Evolutionary conservation across 2,113 vertebrate species (phyloP).

Genomic region (Stegastes partitus): DNA sequence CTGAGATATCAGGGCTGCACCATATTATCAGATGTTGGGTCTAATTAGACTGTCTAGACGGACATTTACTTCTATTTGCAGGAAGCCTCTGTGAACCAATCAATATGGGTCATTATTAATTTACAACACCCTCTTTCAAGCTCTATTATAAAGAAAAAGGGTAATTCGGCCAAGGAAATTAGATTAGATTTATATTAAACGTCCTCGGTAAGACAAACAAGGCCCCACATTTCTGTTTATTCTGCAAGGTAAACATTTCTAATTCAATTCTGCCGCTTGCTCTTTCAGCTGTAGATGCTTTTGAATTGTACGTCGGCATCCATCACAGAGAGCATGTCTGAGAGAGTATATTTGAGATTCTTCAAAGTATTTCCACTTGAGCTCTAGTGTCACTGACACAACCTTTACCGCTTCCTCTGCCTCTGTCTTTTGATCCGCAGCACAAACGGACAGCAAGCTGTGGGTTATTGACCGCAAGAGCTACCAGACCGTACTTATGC

Average conservation of each 20-base stretch:
- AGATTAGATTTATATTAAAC: conserved; percentile 55
- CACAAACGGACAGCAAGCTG: conserved; percentile 78
- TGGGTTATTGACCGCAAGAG: conserved; percentile 83
- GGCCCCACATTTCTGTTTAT: background rate
- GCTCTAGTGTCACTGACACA: conserved; percentile 21
- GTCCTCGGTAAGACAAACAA: conserved; percentile 10
- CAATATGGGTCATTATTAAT: conserved; percentile 75
- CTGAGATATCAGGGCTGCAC: conserved; percentile 28
- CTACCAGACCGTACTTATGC: conserved; percentile 81
- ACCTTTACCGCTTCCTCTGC: conserved; percentile 35
- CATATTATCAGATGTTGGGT: conserved; percentile 48
- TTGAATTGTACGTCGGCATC: conserved; percentile 4
- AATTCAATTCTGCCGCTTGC: background rate
- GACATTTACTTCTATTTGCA: conserved; percentile 54
- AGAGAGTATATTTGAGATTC: conserved; percentile 3
- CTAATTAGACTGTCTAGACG: conserved; percentile 56
- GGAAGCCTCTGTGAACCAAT: conserved; percentile 63
- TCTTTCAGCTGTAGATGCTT: background rate
- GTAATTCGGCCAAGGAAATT: conserved; percentile 47
- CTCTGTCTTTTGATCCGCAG: conserved; percentile 70
- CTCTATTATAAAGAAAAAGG: conserved; percentile 44
- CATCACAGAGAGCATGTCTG: conserved; percentile 1
- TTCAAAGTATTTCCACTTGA: conserved; percentile 14
- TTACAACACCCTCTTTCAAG: conserved; percentile 59
- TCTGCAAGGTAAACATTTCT: conserved; percentile 1